phyloP scores from a whole-genome alignment of 2,888 invertebrate genomes.

The Acrobasis consociella region DNA sequence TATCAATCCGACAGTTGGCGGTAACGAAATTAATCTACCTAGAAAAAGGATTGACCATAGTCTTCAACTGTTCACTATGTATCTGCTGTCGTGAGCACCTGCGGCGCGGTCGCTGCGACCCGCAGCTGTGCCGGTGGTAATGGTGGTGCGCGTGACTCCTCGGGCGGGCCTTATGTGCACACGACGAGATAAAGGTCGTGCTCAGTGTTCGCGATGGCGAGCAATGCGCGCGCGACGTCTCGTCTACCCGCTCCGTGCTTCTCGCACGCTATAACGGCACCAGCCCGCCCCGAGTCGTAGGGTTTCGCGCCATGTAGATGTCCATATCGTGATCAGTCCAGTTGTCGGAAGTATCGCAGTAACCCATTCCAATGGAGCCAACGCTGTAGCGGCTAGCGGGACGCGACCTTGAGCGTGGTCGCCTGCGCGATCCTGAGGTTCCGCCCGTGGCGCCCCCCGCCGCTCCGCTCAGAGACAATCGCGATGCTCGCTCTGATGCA shows the following conservation, averaged over 20 bases:
- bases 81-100: slow-evolving; percentile 25
- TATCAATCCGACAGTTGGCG: slow-evolving; percentile 27
- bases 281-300: slow-evolving; percentile 91
- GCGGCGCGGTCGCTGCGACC: slow-evolving; percentile 19
- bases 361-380: slow-evolving; percentile 92
- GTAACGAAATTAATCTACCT: slow-evolving; percentile 26
- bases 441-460: slow-evolving; percentile 85
- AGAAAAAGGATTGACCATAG: neutral
- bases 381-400: slow-evolving; percentile 91
- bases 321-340: slow-evolving; percentile 99
- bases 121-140: slow-evolving; percentile 36
- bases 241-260: slow-evolving; percentile 49
- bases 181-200: slow-evolving; percentile 52
- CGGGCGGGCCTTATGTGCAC: slow-evolving; percentile 47
- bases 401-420: slow-evolving; percentile 91
- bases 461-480: slow-evolving; percentile 87
- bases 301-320: slow-evolving; percentile 96
- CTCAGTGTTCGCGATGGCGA: slow-evolving; percentile 46
- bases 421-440: slow-evolving; percentile 84
- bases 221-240: slow-evolving; percentile 47
- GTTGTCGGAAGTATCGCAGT: slow-evolving; percentile 94
- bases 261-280: slow-evolving; percentile 88
- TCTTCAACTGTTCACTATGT: neutral
- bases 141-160: slow-evolving; percentile 40
- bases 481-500: slow-evolving; percentile 91